Percentiles rank a stretch among this genome's conserved stretches.
These are phyloP conservation scores for Thereva nobilitata DNA, from an alignment of 2,888 invertebrate genomes.

Conservation along the genomic window DNA sequence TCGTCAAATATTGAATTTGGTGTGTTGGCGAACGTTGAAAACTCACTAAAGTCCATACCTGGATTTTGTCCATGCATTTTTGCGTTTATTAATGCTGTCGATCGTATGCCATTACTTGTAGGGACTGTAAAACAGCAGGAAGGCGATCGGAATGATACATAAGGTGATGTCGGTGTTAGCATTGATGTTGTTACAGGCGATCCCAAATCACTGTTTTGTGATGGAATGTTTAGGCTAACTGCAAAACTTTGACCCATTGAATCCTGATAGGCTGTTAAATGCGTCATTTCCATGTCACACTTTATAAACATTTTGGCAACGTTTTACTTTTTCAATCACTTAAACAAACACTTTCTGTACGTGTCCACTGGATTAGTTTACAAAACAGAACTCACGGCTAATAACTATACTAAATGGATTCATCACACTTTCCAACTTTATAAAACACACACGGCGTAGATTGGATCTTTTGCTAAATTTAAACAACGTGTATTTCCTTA, in stretches of 20 bases:
- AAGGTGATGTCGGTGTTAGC: slow-evolving; percentile 44
- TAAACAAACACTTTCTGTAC: slow-evolving; percentile 14
- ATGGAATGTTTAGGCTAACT: slow-evolving; percentile 40
- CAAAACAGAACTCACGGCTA: slow-evolving; percentile 9
- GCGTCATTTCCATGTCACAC: slow-evolving; percentile 32
- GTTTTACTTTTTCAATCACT: neutral
- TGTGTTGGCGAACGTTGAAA: slow-evolving; percentile 52
- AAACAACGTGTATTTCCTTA: slow-evolving; percentile 28
- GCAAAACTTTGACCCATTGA: slow-evolving; percentile 22
- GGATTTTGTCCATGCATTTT: slow-evolving; percentile 16
- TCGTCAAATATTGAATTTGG: slow-evolving; percentile 56
- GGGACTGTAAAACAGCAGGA: slow-evolving; percentile 31
- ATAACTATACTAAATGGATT: neutral
- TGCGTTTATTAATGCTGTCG: slow-evolving; percentile 16
- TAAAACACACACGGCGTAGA: neutral
- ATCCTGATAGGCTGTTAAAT: slow-evolving; percentile 28
- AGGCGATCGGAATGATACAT: slow-evolving; percentile 13
- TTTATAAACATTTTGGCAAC: slow-evolving; percentile 41
- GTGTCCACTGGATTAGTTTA: slow-evolving; percentile 17
- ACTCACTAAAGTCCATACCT: slow-evolving; percentile 41
- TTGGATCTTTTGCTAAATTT: slow-evolving; percentile 15
- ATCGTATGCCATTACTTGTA: slow-evolving; percentile 1
- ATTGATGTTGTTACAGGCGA: slow-evolving; percentile 32
- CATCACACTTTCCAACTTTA: neutral
- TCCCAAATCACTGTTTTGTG: slow-evolving; percentile 31